Evolutionary conservation across 2,888 invertebrate species (phyloP), one percentile per base, ranked within the genome.

Genomic region (Agrotis segetum): DNA sequence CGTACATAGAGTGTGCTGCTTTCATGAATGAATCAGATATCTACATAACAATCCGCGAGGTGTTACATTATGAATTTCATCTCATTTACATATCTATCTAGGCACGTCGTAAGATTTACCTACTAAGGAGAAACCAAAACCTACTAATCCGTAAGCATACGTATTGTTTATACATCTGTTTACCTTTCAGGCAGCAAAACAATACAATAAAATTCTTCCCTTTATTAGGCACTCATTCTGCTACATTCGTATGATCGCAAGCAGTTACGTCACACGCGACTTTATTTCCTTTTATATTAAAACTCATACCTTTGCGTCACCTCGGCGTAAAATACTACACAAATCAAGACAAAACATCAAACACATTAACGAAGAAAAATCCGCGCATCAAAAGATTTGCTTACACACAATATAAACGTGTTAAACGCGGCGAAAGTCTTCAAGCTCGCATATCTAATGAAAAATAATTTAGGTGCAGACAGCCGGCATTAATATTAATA

Each of bases 401-500:
- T 89, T 88, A 89, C 87, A 88, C 85, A 84, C 85, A 86, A 90
- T 90, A 90, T 90, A 87, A 91, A 89, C 88, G 85, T 88, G 87
- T 89, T 88, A 89, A 86, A 85, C 88, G 85, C 83, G 85, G 79
- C 84, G 81, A 74, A 73, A 89, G 85, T 85, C 88, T 83, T 85
- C 79, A 79, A 84, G 85, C 86, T 88, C 86, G 87, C 88, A 89
- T 89, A 88, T 89, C 89, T 93, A 93, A 94, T 93, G 93, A 92
- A 92, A 92, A 93, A 93, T 92, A 91, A 93, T 92, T 93, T 90
- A 83, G 88, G 88, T 89, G 94, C 78, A 91, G 94, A 95, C 94
- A 90, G 89, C 83, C 77, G 79, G 86, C 92, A 94, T 95, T 94
- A 92, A 95, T 95, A 92, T 93, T 92, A 94, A 95, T 95, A 93